These are phyloP conservation scores for Chrosomus eos DNA, from an alignment of 2,797 vertebrate genomes.

Conservation along the genomic window DNA sequence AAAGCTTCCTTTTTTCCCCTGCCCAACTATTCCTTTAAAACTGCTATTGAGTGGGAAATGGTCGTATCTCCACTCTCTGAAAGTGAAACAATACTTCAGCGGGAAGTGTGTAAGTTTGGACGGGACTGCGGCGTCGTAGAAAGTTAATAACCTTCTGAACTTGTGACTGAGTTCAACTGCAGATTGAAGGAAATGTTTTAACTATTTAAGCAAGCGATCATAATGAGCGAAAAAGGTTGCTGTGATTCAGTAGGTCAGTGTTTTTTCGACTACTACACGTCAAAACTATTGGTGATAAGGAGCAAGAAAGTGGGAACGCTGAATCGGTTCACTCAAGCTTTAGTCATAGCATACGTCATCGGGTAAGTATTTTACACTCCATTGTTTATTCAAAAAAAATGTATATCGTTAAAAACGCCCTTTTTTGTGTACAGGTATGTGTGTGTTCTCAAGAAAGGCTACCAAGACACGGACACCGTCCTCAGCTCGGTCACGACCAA, in stretches of 20 bases:
- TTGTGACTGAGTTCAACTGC: background rate
- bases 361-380: conserved; percentile 51
- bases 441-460: conserved; percentile 75
- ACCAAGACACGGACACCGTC: conserved; percentile 81
- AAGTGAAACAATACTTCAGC: background rate
- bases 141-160: background rate
- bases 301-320: conserved; percentile 60
- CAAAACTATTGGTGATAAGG: conserved; percentile 62
- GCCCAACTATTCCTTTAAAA: background rate
- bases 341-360: conserved; percentile 63
- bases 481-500: conserved; percentile 84
- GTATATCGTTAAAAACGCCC: background rate
- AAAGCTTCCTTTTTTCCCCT: background rate
- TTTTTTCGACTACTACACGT: conserved; percentile 62
- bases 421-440: conserved; percentile 54
- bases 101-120: background rate
- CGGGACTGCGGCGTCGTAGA: background rate
- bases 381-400: background rate
- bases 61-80: background rate
- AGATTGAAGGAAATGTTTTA: background rate
- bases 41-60: no score
- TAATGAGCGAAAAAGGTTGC: conserved; percentile 20
- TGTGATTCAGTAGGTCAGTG: conserved; percentile 44
- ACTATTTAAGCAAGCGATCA: conserved; percentile 56
- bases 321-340: conserved; percentile 58